Base-by-base conservation (phyloP, 1,140 invertebrate species). In the Hyles euphorbiae region DNA sequence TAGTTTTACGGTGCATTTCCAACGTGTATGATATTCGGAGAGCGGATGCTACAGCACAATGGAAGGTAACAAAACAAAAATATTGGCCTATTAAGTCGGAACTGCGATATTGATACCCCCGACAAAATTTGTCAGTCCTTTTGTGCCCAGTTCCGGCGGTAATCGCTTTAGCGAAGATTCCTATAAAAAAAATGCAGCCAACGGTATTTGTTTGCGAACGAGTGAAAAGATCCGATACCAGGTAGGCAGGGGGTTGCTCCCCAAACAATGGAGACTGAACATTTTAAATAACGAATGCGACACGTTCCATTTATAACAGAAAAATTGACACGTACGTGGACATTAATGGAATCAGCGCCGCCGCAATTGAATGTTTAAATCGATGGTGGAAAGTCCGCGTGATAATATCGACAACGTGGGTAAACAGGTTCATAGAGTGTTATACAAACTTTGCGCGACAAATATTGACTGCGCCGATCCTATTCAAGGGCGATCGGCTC, bases 31-130 rank as follows among this genome's bases (percentile, higher is more conserved):
- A 56, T 47, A 12, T 56, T 48, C 44, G n/a, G 54, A 47, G 34
- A 56, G 44, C 76, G 74, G 74, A 76, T 74, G 70, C 62, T 53
- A 47, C 60, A 64, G 55, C 58, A 72, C 77, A 84, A 87, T 76
- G 70, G 64, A 67, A 59, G 72, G 72, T 72, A 78, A 84, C 76
- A 76, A 68, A 72, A 78, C 70, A 77, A 78, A 84, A 87, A 87
- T 83, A 86, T 83, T 80, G 68, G 73, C 61, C 72, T 83, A 84
- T 81, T 83, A 87, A 81, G 44, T 83, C 80, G 80, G 76, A 83
- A 82, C 80, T 81, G 61, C 60, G 83, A 79, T 79, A 86, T 72
- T 72, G 81, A 84, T 83, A 83, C 74, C 69, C 65, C 61, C 63
- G 65, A 61, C 70, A 64, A 72, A 76, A 80, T 78, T 78, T 79